Evolutionary conservation across 2,797 vertebrate genomes (phyloP).

Genomic region (Periparus ater): DNA sequence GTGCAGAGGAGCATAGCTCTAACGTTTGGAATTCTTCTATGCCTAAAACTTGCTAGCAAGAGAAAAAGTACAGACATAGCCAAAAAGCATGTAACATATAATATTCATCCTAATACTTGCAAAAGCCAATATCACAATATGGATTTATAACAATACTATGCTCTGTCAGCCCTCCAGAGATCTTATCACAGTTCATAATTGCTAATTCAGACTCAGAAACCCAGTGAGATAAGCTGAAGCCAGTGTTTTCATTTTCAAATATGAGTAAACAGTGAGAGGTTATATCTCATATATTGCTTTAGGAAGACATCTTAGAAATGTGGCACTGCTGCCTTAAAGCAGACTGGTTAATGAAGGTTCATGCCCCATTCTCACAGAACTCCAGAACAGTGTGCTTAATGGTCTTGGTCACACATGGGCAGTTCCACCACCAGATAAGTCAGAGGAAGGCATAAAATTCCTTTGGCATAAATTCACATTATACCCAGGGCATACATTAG

Average conservation of each 20-base stretch:
- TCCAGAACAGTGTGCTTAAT: not conserved
- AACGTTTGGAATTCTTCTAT: too few relatives aligned
- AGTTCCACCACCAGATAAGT: not conserved
- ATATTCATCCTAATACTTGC: too few relatives aligned
- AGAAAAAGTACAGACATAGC: too few relatives aligned
- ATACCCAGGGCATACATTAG: not conserved
- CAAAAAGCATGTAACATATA: too few relatives aligned
- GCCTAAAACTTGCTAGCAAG: too few relatives aligned
- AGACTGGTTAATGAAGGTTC: not conserved
- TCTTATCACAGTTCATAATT: not conserved
- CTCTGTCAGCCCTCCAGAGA: not conserved
- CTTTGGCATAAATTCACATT: not conserved
- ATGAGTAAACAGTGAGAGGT: not conserved
- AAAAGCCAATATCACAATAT: too few relatives aligned
- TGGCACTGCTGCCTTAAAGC: not conserved
- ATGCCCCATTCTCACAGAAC: not conserved
- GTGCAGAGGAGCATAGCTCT: too few relatives aligned
- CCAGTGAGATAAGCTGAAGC: not conserved
- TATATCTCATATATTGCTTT: not conserved
- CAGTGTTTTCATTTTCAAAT: not conserved
- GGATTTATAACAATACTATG: not conserved
- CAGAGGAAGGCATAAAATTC: not conserved
- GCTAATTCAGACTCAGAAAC: conserved; percentile 11
- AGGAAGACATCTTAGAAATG: not conserved
- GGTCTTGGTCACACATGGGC: not conserved